Percentiles rank a stretch among this genome's conserved stretches.
Conservation (phyloP, 2,113 vertebrate species). For the Platichthys stellatus region DNA sequence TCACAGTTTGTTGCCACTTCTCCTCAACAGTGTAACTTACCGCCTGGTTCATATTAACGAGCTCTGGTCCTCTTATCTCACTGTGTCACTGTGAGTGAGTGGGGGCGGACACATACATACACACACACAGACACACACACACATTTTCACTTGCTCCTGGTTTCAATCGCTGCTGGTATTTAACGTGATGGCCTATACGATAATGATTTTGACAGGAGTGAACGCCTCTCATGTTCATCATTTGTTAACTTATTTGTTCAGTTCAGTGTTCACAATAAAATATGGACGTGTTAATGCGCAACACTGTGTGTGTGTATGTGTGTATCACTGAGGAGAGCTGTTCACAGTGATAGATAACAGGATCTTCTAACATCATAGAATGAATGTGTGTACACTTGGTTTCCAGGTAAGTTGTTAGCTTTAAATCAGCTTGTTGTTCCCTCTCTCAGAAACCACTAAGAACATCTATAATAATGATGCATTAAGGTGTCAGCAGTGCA, state of each 20-base stretch:
- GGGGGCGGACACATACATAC: no score
- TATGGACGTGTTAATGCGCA: neutral
- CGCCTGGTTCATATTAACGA: no score
- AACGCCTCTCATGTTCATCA: neutral
- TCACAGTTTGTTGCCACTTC: no score
- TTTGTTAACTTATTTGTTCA: neutral
- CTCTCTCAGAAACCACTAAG: constrained; percentile 75
- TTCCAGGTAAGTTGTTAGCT: constrained; percentile 56
- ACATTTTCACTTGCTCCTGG: no score
- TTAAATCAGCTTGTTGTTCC: constrained; percentile 47
- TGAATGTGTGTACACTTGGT: constrained; percentile 37
- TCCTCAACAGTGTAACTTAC: no score
- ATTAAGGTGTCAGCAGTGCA: constrained; percentile 81
- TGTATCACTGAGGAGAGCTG: neutral
- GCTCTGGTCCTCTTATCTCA: no score
- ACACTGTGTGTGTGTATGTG: neutral
- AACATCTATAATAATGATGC: constrained; percentile 84
- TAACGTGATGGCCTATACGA: no score
- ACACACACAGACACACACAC: no score
- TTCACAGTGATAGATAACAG: constrained; percentile 36
- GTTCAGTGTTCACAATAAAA: neutral
- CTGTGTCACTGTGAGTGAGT: no score
- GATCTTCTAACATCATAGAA: constrained; percentile 29
- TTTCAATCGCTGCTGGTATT: no score
- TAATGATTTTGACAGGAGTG: no score